Percentiles rank a stretch among this genome's conserved stretches.
Conservation (phyloP, 2,888 invertebrate species). For the Oxytorus armatus region DNA sequence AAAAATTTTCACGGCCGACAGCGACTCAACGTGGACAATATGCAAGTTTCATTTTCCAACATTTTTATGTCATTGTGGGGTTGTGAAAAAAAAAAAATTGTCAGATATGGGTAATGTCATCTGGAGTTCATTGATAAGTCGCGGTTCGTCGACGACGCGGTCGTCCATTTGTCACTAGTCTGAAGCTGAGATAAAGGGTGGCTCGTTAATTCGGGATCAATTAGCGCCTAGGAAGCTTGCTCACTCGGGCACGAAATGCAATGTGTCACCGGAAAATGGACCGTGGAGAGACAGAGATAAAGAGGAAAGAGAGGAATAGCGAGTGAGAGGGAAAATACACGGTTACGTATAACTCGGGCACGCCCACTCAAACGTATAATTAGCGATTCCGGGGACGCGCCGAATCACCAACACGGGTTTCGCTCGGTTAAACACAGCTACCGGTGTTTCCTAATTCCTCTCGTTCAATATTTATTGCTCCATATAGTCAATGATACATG, state of each 20-base stretch:
- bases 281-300: slow-evolving; percentile 55
- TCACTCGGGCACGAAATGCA: slow-evolving; percentile 59
- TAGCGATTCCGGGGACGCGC: slow-evolving; percentile 63
- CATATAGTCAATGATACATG: slow-evolving; percentile 34
- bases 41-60: too few relatives aligned
- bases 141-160: slow-evolving; percentile 33
- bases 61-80: neutral
- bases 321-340: slow-evolving; percentile 41
- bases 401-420: slow-evolving; percentile 31
- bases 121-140: slow-evolving; percentile 39
- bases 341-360: too few relatives aligned
- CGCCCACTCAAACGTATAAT: slow-evolving; percentile 67
- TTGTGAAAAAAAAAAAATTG: slow-evolving; percentile 9
- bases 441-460: slow-evolving; percentile 50
- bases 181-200: slow-evolving; percentile 72
- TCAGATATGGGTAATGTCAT: slow-evolving; percentile 25
- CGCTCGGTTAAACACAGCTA: slow-evolving; percentile 55
- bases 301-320: too few relatives aligned
- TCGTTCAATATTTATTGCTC: slow-evolving; percentile 10
- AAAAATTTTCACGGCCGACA: too few relatives aligned
- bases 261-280: slow-evolving; percentile 70
- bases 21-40: too few relatives aligned
- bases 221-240: slow-evolving; percentile 73
- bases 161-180: slow-evolving; percentile 74
- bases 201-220: slow-evolving; percentile 80